A percentile compares a stretch with the other conserved stretches of the same genome.
These are phyloP conservation scores for Pachyseris speciosa DNA, from an alignment of 64 coral and sea anemone species.

Conservation along the genomic window DNA sequence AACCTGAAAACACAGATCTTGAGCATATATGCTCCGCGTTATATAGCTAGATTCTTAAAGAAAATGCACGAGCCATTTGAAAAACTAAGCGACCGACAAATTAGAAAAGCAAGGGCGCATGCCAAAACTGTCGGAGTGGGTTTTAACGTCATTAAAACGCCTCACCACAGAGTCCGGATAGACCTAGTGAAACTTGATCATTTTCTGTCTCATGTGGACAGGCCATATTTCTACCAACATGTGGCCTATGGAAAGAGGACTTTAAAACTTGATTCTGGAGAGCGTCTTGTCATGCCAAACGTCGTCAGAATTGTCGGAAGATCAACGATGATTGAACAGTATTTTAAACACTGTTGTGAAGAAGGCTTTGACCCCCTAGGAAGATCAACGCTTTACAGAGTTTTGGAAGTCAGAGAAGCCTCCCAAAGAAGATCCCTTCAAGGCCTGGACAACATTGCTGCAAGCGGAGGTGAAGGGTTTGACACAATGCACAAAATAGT, in stretches of 20 bases:
- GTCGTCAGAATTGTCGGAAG: conserved; percentile 32
- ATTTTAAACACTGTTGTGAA: not conserved
- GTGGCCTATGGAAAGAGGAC: conserved; percentile 44
- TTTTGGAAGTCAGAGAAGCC: conserved; percentile 41
- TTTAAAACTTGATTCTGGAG: conserved; percentile 24
- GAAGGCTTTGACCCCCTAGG: conserved; percentile 17
- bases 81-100: conserved; percentile 46
- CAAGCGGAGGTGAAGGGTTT: conserved; percentile 23
- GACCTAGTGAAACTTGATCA: conserved; percentile 29
- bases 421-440: conserved; percentile 47
- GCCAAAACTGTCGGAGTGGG: conserved; percentile 20
- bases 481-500: conserved; percentile 23
- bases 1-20: conserved; percentile 44
- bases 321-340: conserved; percentile 56
- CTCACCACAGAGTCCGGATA: not conserved
- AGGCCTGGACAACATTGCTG: conserved; percentile 48
- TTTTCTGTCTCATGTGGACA: conserved; percentile 33
- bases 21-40: conserved; percentile 15
- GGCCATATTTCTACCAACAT: conserved; percentile 41
- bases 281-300: conserved; percentile 27
- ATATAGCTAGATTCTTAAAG: not conserved
- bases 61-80: conserved; percentile 31
- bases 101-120: conserved; percentile 33
- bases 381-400: conserved; percentile 1
- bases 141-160: not conserved